These are phyloP conservation scores for Megastigmus dorsalis DNA, from an alignment of 2,888 invertebrate genomes.

Conservation along the genomic window DNA sequence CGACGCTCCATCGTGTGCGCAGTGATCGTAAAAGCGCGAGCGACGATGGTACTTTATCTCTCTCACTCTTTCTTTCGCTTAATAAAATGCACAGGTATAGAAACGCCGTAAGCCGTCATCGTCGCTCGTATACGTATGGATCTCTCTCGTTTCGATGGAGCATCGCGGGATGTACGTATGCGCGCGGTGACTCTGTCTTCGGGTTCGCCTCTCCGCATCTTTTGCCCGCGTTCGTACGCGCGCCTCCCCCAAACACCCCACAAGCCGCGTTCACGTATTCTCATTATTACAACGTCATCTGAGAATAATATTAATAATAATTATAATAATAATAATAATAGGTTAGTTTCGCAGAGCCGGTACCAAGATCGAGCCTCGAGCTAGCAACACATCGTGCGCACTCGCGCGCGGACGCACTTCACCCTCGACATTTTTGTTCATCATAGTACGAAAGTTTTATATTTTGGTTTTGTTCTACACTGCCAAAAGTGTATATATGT, in stretches of 20 bases:
- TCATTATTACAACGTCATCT: background rate
- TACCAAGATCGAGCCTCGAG: conserved; percentile 45
- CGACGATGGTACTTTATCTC: conserved; percentile 21
- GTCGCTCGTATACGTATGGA: conserved; percentile 13
- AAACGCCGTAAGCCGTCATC: background rate
- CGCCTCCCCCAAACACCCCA: too few species aligned
- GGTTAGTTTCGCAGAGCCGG: conserved; percentile 44
- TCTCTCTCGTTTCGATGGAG: too few species aligned
- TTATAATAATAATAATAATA: conserved; percentile 20
- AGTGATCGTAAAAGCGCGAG: conserved; percentile 14
- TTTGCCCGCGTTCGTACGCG: too few species aligned
- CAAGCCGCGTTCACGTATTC: background rate
- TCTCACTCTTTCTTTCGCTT: background rate
- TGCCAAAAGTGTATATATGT: conserved; percentile 37
- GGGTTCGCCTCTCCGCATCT: too few species aligned
- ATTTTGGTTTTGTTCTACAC: background rate
- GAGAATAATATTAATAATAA: conserved; percentile 20
- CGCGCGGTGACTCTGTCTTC: too few species aligned
- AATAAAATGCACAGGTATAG: conserved; percentile 42
- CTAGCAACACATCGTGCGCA: too few species aligned
- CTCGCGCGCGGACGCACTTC: background rate
- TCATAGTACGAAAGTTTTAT: conserved; percentile 27
- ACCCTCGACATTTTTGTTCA: background rate
- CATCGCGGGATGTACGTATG: too few species aligned
- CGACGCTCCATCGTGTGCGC: too few species aligned